Conservation (phyloP, 2,797 vertebrate species). For the Anguilla pacifica region DNA sequence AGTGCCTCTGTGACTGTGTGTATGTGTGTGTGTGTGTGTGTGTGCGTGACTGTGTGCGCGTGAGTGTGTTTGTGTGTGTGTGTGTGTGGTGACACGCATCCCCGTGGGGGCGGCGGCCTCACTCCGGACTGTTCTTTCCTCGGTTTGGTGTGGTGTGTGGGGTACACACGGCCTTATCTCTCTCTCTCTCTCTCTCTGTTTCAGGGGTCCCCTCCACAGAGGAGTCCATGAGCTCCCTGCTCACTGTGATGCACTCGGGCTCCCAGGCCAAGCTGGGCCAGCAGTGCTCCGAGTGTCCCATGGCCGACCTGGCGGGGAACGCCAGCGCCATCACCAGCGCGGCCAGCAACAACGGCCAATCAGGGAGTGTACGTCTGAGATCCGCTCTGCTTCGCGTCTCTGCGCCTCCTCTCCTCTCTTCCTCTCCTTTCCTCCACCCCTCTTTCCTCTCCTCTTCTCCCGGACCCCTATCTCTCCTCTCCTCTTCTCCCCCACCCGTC, state of each 20-base stretch:
- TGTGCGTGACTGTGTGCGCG: too few relatives aligned
- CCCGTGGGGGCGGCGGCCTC: too few relatives aligned
- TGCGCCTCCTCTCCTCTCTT: neutral
- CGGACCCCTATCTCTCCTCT: too few relatives aligned
- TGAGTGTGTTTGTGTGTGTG: too few relatives aligned
- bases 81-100: too few relatives aligned
- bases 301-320: conserved; percentile 80
- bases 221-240: conserved; percentile 78
- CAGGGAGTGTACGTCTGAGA: conserved; percentile 77
- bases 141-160: too few relatives aligned
- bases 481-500: too few relatives aligned
- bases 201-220: conserved; percentile 79
- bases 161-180: neutral
- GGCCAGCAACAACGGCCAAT: conserved; percentile 76
- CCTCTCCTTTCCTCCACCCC: neutral
- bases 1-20: conserved; percentile 54
- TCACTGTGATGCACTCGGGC: conserved; percentile 77
- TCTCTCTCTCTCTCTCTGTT: conserved; percentile 17
- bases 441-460: too few relatives aligned
- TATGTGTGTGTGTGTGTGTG: too few relatives aligned
- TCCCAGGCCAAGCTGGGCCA: conserved; percentile 74
- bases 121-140: too few relatives aligned
- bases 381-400: neutral
- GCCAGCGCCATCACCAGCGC: conserved; percentile 68
- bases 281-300: conserved; percentile 83